phyloP scores from a whole-genome alignment of 2,888 invertebrate genomes.

The Panzeria rudis region DNA sequence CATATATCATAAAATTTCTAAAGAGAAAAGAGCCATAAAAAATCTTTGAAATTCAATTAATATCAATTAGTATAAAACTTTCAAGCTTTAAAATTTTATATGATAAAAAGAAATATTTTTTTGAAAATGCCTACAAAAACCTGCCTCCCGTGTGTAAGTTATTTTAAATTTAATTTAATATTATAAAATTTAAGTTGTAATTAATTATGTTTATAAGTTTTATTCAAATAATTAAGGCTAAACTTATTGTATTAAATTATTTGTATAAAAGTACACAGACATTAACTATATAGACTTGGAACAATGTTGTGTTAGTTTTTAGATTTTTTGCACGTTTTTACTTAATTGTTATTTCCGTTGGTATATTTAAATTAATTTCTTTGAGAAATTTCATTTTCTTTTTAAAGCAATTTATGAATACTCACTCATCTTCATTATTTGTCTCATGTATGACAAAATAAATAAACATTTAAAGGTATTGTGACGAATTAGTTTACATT shows the following conservation, averaged over 20 bases:
- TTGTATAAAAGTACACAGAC: constrained; percentile 12
- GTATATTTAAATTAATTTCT: constrained; percentile 57
- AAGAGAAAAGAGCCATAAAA: background rate
- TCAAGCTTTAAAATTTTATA: constrained; percentile 48
- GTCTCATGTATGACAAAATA: constrained; percentile 52
- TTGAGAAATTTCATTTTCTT: constrained; percentile 54
- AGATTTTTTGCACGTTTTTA: constrained; percentile 8
- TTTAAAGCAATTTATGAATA: constrained; percentile 22
- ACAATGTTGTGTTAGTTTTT: constrained; percentile 28
- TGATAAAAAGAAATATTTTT: constrained; percentile 13
- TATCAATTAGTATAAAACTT: constrained; percentile 32
- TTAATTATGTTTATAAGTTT: constrained; percentile 13
- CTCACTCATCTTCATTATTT: constrained; percentile 41
- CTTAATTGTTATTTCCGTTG: constrained; percentile 56
- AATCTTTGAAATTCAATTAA: constrained; percentile 45
- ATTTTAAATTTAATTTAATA: constrained; percentile 27
- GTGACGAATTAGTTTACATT: constrained; percentile 22
- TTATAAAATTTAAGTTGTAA: background rate
- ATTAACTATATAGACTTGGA: constrained; percentile 29
- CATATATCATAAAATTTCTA: constrained; percentile 5
- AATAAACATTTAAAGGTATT: constrained; percentile 40
- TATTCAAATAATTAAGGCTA: constrained; percentile 24
- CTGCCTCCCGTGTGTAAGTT: constrained; percentile 62
- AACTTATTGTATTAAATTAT: constrained; percentile 22
- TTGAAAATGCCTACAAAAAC: constrained; percentile 59